These are phyloP conservation scores for Meteorus colon DNA, from an alignment of 2,888 invertebrate species.

Conservation along the genomic window DNA sequence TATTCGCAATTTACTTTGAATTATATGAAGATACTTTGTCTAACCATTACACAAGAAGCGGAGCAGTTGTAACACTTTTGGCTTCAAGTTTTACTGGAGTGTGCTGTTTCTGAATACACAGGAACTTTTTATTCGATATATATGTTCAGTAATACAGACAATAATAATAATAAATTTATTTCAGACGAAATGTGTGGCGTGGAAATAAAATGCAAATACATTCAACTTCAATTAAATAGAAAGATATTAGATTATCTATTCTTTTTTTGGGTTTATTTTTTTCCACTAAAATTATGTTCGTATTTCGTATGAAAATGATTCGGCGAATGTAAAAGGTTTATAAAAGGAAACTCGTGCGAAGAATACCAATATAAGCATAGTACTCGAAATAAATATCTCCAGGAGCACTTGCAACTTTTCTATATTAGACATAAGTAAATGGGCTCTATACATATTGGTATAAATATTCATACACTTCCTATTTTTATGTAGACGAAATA, in stretches of 20 bases:
- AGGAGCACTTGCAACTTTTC: neutral
- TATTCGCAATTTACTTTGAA: slow-evolving; percentile 2
- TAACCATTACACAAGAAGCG: neutral
- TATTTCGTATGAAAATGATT: too few relatives aligned
- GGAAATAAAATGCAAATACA: neutral
- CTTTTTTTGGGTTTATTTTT: neutral
- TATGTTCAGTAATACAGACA: neutral
- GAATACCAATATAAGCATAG: neutral
- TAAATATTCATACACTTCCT: neutral
- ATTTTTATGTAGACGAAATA: neutral
- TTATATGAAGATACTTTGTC: slow-evolving; percentile 5
- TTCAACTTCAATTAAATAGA: neutral
- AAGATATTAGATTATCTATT: too few relatives aligned
- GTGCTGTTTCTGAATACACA: neutral
- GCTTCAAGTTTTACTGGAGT: neutral
- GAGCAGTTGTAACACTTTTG: neutral
- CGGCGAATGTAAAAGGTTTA: too few relatives aligned
- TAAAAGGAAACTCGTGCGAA: too few relatives aligned
- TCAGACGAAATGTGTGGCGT: neutral
- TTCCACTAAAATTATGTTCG: neutral
- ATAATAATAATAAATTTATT: neutral
- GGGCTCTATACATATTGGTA: neutral
- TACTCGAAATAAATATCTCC: neutral
- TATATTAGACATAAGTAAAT: neutral
- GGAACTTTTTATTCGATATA: slow-evolving; percentile 3